A percentile compares a stretch with the other conserved stretches of the same genome.
Evolutionary conservation across 92 coral and sea anemone genomes (phyloP).

Genomic region (Epizoanthus stellaris): DNA sequence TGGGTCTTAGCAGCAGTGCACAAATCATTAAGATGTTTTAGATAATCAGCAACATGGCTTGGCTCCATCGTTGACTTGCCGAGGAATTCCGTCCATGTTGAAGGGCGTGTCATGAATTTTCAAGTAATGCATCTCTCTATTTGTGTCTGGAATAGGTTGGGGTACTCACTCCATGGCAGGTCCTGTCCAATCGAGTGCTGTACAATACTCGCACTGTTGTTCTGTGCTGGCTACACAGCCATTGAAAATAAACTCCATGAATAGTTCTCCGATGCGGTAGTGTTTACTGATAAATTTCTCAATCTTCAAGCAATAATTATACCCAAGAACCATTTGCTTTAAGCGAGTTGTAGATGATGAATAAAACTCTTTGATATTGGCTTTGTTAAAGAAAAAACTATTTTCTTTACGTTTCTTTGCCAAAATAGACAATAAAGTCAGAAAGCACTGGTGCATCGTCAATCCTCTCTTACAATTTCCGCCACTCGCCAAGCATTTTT

Average conservation of each 20-base stretch:
- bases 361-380: slow-evolving; percentile 21
- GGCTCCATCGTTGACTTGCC: slow-evolving; percentile 54
- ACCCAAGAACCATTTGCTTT: too few species aligned
- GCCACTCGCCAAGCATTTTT: slow-evolving; percentile 78
- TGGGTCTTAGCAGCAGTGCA: slow-evolving; percentile 41
- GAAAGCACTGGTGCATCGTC: slow-evolving; percentile 65
- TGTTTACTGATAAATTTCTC: slow-evolving; percentile 30
- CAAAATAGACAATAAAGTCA: too few species aligned
- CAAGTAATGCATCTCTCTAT: slow-evolving; percentile 25
- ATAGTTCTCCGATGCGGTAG: slow-evolving; percentile 54
- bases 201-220: slow-evolving; percentile 21
- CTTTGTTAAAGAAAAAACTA: slow-evolving; percentile 40
- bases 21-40: slow-evolving; percentile 47
- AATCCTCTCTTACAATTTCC: slow-evolving; percentile 46
- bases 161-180: slow-evolving; percentile 39
- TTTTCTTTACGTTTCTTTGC: slow-evolving; percentile 10
- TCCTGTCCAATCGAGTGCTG: slow-evolving; percentile 33
- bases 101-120: slow-evolving; percentile 34
- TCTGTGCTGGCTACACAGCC: slow-evolving; percentile 10
- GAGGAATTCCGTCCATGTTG: slow-evolving; percentile 16
- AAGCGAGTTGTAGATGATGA: too few species aligned
- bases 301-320: slow-evolving; percentile 20
- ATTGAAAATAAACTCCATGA: slow-evolving; percentile 33
- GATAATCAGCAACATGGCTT: slow-evolving; percentile 12
- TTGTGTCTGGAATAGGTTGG: slow-evolving; percentile 51